phyloP scores from a whole-genome alignment of 2,888 invertebrate species.

The Hydroisotoma schaefferi region DNA sequence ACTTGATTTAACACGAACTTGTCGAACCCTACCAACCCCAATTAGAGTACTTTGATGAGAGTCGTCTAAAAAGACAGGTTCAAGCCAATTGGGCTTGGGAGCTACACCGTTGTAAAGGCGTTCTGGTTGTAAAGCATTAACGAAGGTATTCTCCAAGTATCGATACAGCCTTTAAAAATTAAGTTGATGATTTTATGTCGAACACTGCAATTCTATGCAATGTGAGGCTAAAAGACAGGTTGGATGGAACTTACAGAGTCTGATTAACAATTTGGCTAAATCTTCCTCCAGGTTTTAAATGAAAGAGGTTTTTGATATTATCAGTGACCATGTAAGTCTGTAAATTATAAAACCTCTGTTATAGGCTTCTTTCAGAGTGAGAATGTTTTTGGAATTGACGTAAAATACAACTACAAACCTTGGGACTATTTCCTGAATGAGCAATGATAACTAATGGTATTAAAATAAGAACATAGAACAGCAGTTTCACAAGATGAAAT shows the following conservation, averaged over 20 bases:
- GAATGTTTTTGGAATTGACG: too few relatives aligned
- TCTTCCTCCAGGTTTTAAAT: too few relatives aligned
- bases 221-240: too few relatives aligned
- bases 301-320: too few relatives aligned
- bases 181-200: too few relatives aligned
- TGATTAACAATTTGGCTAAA: too few relatives aligned
- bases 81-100: background rate
- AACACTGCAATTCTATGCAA: too few relatives aligned
- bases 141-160: conserved; percentile 22
- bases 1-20: conserved; percentile 21
- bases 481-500: background rate
- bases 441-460: conserved; percentile 22
- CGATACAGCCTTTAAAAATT: background rate
- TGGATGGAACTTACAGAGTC: too few relatives aligned
- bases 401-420: background rate
- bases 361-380: too few relatives aligned
- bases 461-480: conserved; percentile 9
- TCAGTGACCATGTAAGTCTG: too few relatives aligned
- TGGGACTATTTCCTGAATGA: conserved; percentile 19
- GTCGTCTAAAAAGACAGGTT: conserved; percentile 15
- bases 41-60: conserved; percentile 26
- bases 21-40: conserved; percentile 36
- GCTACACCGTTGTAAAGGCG: conserved; percentile 15
- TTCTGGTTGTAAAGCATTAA: conserved; percentile 19
- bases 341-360: too few relatives aligned